A percentile compares a stretch with the other conserved stretches of the same genome.
Evolutionary conservation across 1,140 invertebrate species (phyloP).

Genomic region (Ips typographus): DNA sequence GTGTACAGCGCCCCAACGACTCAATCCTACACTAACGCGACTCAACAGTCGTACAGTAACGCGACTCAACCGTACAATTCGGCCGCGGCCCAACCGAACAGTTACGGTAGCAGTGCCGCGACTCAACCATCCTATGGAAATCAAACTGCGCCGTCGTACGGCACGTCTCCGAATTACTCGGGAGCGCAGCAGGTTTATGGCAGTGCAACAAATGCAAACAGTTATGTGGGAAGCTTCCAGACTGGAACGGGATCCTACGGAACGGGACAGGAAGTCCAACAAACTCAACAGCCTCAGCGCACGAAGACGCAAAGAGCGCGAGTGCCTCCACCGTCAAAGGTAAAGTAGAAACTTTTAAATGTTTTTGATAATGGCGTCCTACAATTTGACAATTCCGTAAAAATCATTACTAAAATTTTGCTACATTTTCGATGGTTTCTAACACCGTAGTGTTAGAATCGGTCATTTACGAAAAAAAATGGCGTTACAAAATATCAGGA

Average conservation of each 20-base stretch:
- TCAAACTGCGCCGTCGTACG: constrained; percentile 9
- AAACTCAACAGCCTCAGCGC: constrained; percentile 59
- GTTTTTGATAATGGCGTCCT: no score
- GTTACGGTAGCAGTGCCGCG: constrained; percentile 33
- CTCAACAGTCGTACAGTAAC: constrained; percentile 39
- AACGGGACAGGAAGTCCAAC: constrained; percentile 41
- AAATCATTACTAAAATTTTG: no score
- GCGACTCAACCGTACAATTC: constrained; percentile 38
- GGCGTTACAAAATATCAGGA: no score
- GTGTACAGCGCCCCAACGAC: constrained; percentile 24
- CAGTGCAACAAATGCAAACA: constrained; percentile 26
- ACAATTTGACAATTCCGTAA: no score
- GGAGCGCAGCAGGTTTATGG: constrained; percentile 20
- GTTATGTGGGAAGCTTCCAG: constrained; percentile 38
- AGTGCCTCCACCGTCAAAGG: constrained; percentile 87
- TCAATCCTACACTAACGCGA: constrained; percentile 25
- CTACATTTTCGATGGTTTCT: no score
- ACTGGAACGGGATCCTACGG: constrained; percentile 38
- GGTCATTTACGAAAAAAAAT: no score
- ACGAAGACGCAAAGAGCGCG: constrained; percentile 74
- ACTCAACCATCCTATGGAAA: constrained; percentile 12
- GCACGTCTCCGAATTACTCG: constrained; percentile 28
- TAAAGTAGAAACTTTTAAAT: constrained; percentile 41
- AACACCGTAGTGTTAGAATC: no score
- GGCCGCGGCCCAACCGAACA: constrained; percentile 20